Evolutionary conservation across 2,797 vertebrate genomes (phyloP), one percentile per base, ranked within the genome.

Genomic region (Luscinia megarhynchos): DNA sequence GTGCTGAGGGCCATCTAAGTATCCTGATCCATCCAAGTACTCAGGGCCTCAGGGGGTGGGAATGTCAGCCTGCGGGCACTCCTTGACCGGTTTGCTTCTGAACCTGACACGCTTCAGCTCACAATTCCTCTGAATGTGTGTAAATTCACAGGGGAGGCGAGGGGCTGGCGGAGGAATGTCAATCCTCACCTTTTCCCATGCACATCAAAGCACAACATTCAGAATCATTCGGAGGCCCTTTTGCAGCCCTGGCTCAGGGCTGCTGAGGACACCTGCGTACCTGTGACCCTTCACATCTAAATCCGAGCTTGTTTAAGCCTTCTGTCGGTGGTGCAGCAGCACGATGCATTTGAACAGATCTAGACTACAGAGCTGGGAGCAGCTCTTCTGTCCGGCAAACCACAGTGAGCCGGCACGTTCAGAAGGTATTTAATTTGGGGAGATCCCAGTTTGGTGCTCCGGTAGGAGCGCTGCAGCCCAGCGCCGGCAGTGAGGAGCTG

Each of bases 151-250:
- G 68, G 16, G 34, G 23, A 58, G 12, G 36, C 0, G 2, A 68
- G 41, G 43, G 26, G 24, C 29, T 20, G n/a, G 45, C 38, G 12
- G 66, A 43, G 62, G 67, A 32, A 4, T 72, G 61, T 23, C n/a
- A 22, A 0, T 66, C 30, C 64, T 88, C 43, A 0, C 21, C 18
- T 38, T 38, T n/a, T 57, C 8, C 40, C 20, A 46, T 36, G 27
- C 24, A 6, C 30, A 46, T 13, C 50, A 45, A 45, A 55, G 50
- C 27, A 15, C n/a, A n/a, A 4, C 15, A 20, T 12, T 36, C 34
- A 20, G 58, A 26, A 20, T 20, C 13, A 4, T 20, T 68, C 1
- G 0, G 34, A 53, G 74, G 24, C 14, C n/a, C 24, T 43, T 53
- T 20, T 4, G 21, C n/a, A 15, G 63, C 23, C 38, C 38, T 54